Conservation (phyloP, 1,140 invertebrate genomes). For the Heliothis subflexa region DNA sequence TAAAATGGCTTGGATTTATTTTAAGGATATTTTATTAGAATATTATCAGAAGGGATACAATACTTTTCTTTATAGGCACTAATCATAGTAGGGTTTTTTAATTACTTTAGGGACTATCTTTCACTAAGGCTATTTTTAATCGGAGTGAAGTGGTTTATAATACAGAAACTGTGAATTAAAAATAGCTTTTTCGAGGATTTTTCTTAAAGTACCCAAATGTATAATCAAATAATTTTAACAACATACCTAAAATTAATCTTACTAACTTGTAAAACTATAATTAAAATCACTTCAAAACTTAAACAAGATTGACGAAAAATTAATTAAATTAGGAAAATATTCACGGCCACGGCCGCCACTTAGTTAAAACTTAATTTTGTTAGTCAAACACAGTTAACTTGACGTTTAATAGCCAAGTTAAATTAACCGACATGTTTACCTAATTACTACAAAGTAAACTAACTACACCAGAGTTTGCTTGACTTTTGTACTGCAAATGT, state of each 20-base stretch:
- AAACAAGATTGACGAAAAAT: constrained; percentile 5
- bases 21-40: too few species aligned
- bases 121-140: too few species aligned
- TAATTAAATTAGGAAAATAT: constrained; percentile 30
- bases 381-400: constrained; percentile 24
- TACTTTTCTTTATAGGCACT: too few species aligned
- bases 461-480: neutral
- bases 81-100: too few species aligned
- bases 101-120: too few species aligned
- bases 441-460: neutral
- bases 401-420: neutral
- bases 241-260: neutral
- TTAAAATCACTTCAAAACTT: neutral
- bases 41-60: too few species aligned
- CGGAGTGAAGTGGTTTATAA: too few species aligned
- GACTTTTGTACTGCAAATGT: neutral
- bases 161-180: too few species aligned
- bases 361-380: constrained; percentile 44
- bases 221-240: too few species aligned
- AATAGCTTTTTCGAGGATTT: too few species aligned
- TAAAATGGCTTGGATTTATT: too few species aligned
- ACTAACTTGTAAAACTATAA: neutral
- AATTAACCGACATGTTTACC: constrained; percentile 4
- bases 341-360: constrained; percentile 14
- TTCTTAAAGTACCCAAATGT: too few species aligned